Percentiles rank a stretch among this genome's conserved stretches.
phyloP scores from a whole-genome alignment of 2,797 vertebrate species.

The Eutrigla gurnardus region DNA sequence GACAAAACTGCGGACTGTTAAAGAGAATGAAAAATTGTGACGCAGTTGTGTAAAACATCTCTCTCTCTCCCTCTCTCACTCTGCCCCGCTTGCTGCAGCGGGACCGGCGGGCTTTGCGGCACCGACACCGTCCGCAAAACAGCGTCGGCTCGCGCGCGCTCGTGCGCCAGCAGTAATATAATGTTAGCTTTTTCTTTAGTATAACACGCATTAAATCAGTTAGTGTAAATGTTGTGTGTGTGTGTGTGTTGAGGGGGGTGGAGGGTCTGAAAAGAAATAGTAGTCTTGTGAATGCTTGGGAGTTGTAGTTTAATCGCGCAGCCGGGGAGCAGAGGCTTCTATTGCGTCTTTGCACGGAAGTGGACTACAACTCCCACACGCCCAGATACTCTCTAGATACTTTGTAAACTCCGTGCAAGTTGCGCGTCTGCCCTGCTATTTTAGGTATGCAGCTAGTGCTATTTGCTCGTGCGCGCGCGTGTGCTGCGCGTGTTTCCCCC shows the following conservation, averaged over 20 bases:
- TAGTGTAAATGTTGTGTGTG: slow-evolving; percentile 59
- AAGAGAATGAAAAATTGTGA: slow-evolving; percentile 86
- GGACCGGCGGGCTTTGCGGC: slow-evolving; percentile 59
- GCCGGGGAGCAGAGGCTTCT: fast-evolving
- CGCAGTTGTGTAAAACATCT: slow-evolving; percentile 88
- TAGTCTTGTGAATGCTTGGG: slow-evolving; percentile 75
- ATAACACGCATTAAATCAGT: slow-evolving; percentile 81
- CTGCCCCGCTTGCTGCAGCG: slow-evolving; percentile 52
- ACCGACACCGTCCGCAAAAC: slow-evolving; percentile 39
- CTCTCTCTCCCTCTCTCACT: slow-evolving; percentile 69
- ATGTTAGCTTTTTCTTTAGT: slow-evolving; percentile 52
- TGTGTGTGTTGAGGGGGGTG: slow-evolving; percentile 71
- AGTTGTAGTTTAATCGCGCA: slow-evolving; percentile 79
- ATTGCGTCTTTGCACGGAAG: slow-evolving; percentile 51
- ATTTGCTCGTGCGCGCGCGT: slow-evolving; percentile 34
- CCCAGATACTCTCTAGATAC: slow-evolving; percentile 78
- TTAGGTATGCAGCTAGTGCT: slow-evolving; percentile 81
- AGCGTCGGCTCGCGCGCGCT: slow-evolving; percentile 21
- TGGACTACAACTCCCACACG: slow-evolving; percentile 85
- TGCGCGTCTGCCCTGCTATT: slow-evolving; percentile 82
- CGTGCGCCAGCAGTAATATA: neutral
- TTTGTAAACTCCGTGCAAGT: slow-evolving; percentile 90
- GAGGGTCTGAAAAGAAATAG: slow-evolving; percentile 80
- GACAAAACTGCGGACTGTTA: slow-evolving; percentile 77
- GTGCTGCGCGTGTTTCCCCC: no score